phyloP scores from a whole-genome alignment of 2,113 vertebrate genomes.

The Numenius arquata region DNA sequence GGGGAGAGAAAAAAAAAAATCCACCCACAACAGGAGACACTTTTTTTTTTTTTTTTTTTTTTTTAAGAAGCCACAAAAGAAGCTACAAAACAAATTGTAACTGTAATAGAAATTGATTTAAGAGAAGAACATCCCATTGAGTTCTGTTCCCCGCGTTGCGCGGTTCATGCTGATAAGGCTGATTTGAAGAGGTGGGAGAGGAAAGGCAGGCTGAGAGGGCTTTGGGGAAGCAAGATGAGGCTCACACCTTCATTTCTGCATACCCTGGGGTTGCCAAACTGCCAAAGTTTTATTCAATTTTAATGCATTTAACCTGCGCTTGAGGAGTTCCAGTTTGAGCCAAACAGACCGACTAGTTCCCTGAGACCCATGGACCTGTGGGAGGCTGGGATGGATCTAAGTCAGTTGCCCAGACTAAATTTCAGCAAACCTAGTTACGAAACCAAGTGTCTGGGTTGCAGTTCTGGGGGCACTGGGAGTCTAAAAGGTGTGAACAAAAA shows the following conservation, averaged over 20 bases:
- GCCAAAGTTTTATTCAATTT: not conserved
- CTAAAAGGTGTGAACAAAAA: not conserved
- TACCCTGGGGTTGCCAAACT: not conserved
- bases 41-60: slow-evolving; percentile 11
- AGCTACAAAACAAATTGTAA: slow-evolving; percentile 51
- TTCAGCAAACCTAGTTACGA: not conserved
- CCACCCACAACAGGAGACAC: slow-evolving; percentile 67
- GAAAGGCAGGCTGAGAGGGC: not conserved
- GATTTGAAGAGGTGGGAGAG: not conserved
- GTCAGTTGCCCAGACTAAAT: not conserved
- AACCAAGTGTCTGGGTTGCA: not conserved
- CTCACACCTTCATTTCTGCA: not conserved
- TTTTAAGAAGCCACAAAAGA: slow-evolving; percentile 15
- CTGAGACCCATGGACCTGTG: not conserved
- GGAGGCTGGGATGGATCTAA: not conserved
- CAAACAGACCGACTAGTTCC: not conserved
- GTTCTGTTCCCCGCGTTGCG: not conserved
- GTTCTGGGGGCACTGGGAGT: not conserved
- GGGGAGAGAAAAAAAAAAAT: slow-evolving; percentile 36
- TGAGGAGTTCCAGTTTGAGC: not conserved
- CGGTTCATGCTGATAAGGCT: not conserved
- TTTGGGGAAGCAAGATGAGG: not conserved
- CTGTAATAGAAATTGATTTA: slow-evolving; percentile 33
- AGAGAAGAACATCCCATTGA: not conserved
- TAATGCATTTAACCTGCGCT: not conserved